These are phyloP conservation scores for Drosophila bocqueti DNA, from an alignment of 1,140 invertebrate species.

Conservation along the genomic window DNA sequence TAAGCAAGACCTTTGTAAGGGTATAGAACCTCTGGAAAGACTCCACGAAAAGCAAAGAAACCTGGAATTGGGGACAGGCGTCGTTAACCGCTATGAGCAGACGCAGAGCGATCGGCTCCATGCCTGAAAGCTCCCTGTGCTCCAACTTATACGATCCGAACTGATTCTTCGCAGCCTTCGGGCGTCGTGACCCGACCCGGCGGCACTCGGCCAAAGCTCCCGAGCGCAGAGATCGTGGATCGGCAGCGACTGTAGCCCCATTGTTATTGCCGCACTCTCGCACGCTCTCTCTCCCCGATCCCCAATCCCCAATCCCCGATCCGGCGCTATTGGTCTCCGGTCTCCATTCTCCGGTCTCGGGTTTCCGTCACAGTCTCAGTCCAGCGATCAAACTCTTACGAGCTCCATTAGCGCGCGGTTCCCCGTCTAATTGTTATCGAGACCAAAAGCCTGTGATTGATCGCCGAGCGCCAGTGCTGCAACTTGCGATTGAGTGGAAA, in stretches of 20 bases:
- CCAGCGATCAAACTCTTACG: slow-evolving; percentile 41
- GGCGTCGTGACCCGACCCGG: slow-evolving; percentile 57
- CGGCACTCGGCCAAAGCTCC: slow-evolving; percentile 56
- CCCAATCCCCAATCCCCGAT: slow-evolving; percentile 4
- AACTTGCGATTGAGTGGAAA: slow-evolving; percentile 46
- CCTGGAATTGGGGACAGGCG: slow-evolving; percentile 30
- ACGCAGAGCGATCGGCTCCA: neutral
- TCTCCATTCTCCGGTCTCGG: slow-evolving; percentile 16
- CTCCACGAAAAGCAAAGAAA: slow-evolving; percentile 13
- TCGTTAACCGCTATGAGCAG: slow-evolving; percentile 20
- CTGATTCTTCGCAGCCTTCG: slow-evolving; percentile 36
- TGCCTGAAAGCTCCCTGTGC: slow-evolving; percentile 35
- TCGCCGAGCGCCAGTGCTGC: slow-evolving; percentile 46
- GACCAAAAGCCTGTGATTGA: slow-evolving; percentile 67
- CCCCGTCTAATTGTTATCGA: slow-evolving; percentile 63
- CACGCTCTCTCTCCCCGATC: slow-evolving; percentile 22
- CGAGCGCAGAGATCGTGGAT: slow-evolving; percentile 30
- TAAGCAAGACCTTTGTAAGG: neutral
- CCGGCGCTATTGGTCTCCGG: slow-evolving; percentile 10
- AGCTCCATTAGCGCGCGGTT: slow-evolving; percentile 50
- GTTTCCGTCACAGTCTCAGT: slow-evolving; percentile 34
- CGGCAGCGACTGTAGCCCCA: slow-evolving; percentile 5
- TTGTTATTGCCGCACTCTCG: slow-evolving; percentile 32
- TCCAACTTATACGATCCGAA: slow-evolving; percentile 8
- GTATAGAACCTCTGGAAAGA: slow-evolving; percentile 3